Evolutionary conservation across 2,113 vertebrate genomes (phyloP).

Genomic region (Eubucco bourcierii): DNA sequence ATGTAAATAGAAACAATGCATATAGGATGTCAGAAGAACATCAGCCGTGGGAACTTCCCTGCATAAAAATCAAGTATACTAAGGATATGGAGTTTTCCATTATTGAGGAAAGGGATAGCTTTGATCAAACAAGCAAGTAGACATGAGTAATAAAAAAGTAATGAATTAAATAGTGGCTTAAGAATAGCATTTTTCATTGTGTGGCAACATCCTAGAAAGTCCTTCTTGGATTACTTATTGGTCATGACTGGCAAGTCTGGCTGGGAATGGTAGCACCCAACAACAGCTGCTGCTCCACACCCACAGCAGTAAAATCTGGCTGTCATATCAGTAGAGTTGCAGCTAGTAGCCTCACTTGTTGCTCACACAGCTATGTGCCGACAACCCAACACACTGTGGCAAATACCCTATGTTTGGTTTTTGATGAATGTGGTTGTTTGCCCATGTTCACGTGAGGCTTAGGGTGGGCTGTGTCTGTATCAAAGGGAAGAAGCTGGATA

Average conservation of each 20-base stretch:
- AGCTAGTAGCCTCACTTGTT: neutral
- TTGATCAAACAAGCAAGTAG: conserved; percentile 12
- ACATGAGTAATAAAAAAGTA: conserved; percentile 24
- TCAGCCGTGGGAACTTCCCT: neutral
- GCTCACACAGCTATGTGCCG: neutral
- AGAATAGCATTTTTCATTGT: neutral
- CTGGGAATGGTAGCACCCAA: neutral
- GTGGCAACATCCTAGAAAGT: neutral
- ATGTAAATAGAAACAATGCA: conserved; percentile 35
- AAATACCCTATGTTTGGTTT: neutral
- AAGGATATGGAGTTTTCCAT: conserved; percentile 17
- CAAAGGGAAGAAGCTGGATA: neutral
- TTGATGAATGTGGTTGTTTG: neutral
- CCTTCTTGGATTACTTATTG: neutral
- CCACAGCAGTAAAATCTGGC: neutral
- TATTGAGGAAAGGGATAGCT: conserved; percentile 52
- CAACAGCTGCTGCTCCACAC: neutral
- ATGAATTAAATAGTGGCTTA: conserved; percentile 54
- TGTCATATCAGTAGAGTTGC: neutral
- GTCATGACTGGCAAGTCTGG: neutral
- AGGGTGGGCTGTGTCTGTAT: neutral
- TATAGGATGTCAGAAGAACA: neutral
- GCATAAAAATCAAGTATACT: conserved; percentile 40
- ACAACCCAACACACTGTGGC: neutral
- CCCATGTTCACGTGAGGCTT: rapidly evolving